A percentile compares a stretch with the other conserved stretches of the same genome.
Conservation (phyloP, 64 coral and sea anemone species). For the Platygyra sinensis region DNA sequence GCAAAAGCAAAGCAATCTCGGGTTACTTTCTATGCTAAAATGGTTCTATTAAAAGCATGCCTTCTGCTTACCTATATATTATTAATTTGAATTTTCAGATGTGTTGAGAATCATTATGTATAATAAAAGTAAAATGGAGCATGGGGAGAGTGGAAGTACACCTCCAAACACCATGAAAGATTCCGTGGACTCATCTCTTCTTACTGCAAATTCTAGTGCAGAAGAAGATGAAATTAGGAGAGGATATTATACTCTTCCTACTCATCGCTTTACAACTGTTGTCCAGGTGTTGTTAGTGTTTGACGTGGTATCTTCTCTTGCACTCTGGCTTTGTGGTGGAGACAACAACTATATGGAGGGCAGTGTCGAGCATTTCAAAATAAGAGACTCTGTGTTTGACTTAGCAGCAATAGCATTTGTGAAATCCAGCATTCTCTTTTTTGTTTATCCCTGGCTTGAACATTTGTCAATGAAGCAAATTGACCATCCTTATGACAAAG, state of each 20-base stretch:
- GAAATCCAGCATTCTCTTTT: conserved; percentile 68
- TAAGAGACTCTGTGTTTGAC: conserved; percentile 80
- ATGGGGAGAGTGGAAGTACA: neutral
- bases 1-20: too few relatives aligned
- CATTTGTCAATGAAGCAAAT: conserved; percentile 60
- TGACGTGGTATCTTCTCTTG: conserved; percentile 65
- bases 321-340: conserved; percentile 82
- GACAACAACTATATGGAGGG: conserved; percentile 67
- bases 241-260: conserved; percentile 72
- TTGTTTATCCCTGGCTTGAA: conserved; percentile 69
- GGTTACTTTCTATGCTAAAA: too few relatives aligned
- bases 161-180: neutral
- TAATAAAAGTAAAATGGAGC: neutral
- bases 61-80: too few relatives aligned
- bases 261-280: conserved; percentile 56
- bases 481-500: conserved; percentile 65
- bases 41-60: too few relatives aligned
- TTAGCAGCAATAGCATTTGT: conserved; percentile 74
- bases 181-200: neutral
- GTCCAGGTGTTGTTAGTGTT: conserved; percentile 68
- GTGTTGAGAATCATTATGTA: neutral
- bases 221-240: neutral
- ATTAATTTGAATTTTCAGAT: too few relatives aligned
- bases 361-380: conserved; percentile 60
- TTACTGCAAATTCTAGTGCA: neutral